Evolutionary conservation across 2,888 invertebrate species (phyloP).

Genomic region (Tholera decimalis): DNA sequence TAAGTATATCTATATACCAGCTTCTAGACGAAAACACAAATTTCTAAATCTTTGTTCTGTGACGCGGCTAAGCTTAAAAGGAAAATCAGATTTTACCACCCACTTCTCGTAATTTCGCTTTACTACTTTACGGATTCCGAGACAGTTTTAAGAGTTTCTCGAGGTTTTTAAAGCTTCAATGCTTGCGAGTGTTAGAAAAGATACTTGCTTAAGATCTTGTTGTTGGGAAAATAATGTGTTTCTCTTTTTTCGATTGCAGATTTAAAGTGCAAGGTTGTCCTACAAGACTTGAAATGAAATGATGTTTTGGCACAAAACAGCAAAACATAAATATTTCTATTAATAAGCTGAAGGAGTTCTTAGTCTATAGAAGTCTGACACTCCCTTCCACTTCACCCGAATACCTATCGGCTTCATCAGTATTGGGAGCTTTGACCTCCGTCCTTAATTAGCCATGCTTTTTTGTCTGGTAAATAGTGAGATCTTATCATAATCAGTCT

Average conservation of each 20-base stretch:
- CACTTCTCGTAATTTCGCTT: background rate
- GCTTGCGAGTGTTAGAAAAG: background rate
- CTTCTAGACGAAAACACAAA: background rate
- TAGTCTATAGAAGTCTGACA: no score
- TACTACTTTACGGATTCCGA: background rate
- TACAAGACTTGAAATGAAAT: no score
- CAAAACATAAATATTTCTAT: no score
- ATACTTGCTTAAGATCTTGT: background rate
- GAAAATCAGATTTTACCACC: background rate
- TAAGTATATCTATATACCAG: background rate
- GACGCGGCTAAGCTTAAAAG: constrained; percentile 3
- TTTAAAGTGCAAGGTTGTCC: no score
- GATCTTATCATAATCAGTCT: background rate
- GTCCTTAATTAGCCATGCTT: no score
- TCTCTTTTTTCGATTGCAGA: no score
- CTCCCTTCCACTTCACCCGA: no score
- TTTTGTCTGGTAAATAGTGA: no score
- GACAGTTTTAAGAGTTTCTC: background rate
- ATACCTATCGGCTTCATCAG: no score
- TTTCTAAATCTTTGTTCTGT: background rate
- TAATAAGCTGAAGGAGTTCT: no score
- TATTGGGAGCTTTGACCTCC: no score
- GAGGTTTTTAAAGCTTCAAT: background rate
- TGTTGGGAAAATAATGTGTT: background rate
- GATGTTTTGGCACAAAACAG: no score